Evolutionary conservation across 2,797 vertebrate genomes (phyloP).

Genomic region (Xenops minutus): DNA sequence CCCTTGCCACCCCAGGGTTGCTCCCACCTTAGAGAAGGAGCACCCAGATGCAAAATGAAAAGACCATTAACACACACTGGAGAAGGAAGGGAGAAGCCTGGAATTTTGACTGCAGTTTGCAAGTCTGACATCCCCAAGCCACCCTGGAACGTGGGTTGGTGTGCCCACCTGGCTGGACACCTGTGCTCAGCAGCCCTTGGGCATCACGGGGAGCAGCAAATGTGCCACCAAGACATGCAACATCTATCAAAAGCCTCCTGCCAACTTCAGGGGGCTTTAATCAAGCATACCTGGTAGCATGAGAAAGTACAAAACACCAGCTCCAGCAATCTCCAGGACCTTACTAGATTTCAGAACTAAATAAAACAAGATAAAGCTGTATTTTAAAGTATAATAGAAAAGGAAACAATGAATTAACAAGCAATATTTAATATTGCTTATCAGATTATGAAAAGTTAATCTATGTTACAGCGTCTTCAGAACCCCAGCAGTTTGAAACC

Average conservation of each 20-base stretch:
- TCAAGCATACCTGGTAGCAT: background rate
- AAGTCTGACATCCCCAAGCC: background rate
- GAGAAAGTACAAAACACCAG: background rate
- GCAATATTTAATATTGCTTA: background rate
- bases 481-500: background rate
- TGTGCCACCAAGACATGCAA: accelerated
- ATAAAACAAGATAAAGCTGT: background rate
- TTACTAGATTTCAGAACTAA: background rate
- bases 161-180: accelerated
- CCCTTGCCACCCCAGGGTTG: background rate
- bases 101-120: background rate
- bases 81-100: background rate
- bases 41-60: background rate
- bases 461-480: background rate
- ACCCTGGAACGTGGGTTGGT: accelerated
- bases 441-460: background rate
- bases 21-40: background rate
- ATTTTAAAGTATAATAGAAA: background rate
- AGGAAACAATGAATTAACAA: background rate
- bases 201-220: accelerated
- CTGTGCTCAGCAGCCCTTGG: background rate
- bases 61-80: background rate
- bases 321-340: background rate
- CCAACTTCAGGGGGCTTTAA: background rate
- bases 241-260: background rate